These are phyloP conservation scores for Limnephilus lunatus DNA, from an alignment of 2,888 invertebrate genomes.

Conservation along the genomic window DNA sequence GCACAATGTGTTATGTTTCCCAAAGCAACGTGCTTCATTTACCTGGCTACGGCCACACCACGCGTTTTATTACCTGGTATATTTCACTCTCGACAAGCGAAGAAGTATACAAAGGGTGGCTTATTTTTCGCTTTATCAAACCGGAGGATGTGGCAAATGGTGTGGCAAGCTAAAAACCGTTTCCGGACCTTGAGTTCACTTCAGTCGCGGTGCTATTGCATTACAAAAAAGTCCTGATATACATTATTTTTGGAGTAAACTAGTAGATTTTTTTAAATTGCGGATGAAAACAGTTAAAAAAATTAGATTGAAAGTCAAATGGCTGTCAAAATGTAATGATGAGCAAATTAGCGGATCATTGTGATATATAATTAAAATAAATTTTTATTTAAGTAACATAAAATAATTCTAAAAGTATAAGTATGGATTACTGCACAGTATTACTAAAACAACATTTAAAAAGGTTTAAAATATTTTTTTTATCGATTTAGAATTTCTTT, in stretches of 20 bases:
- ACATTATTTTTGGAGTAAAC: background rate
- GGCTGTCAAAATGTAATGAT: too few species aligned
- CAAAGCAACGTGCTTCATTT: conserved; percentile 31
- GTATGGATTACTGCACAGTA: too few species aligned
- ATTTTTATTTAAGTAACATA: too few species aligned
- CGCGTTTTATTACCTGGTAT: conserved; percentile 35
- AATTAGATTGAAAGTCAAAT: too few species aligned
- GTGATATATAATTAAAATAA: too few species aligned
- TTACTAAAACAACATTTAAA: too few species aligned
- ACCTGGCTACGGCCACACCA: background rate
- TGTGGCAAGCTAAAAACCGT: conserved; percentile 47
- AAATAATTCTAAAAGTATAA: too few species aligned
- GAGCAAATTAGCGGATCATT: too few species aligned
- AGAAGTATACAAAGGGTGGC: conserved; percentile 33
- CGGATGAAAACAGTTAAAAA: too few species aligned
- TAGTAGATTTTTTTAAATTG: too few species aligned
- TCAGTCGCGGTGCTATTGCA: background rate
- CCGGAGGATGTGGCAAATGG: conserved; percentile 21
- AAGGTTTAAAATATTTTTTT: too few species aligned
- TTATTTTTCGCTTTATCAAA: conserved; percentile 30
- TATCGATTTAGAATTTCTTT: too few species aligned
- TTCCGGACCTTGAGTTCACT: conserved; percentile 20
- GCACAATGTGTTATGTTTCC: conserved; percentile 6
- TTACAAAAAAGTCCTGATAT: background rate
- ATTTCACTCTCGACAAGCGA: conserved; percentile 37